Conservation (phyloP, 2,888 invertebrate species). For the Hyppa rectilinea region DNA sequence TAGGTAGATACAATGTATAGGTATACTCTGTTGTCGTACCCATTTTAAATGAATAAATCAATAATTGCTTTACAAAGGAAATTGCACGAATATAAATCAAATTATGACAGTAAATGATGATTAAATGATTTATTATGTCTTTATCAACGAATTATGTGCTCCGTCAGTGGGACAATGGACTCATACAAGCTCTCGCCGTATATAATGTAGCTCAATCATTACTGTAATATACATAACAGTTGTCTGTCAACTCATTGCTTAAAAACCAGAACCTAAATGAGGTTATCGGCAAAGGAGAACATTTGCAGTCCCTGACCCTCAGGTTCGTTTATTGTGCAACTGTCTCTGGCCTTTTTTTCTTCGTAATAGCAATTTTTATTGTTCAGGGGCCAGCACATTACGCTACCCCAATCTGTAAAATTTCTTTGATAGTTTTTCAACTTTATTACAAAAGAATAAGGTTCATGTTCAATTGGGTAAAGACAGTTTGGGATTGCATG, state of each 20-base stretch:
- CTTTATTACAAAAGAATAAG: no score
- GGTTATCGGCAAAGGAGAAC: constrained; percentile 18
- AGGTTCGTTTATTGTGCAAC: not conserved
- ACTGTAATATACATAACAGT: constrained; percentile 1
- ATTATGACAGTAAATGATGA: not conserved
- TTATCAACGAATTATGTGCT: not conserved
- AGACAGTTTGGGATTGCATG: no score
- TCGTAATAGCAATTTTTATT: not conserved
- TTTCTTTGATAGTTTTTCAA: no score
- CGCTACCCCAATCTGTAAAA: no score
- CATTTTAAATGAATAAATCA: no score
- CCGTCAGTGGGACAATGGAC: not conserved
- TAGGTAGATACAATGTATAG: no score
- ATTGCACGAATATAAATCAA: not conserved
- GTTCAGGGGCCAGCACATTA: no score
- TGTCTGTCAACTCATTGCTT: constrained; percentile 30
- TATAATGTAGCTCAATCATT: constrained; percentile 8
- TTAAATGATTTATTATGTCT: not conserved
- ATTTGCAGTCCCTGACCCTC: constrained; percentile 1
- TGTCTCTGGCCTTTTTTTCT: not conserved
- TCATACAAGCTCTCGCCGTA: not conserved
- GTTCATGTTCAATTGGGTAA: no score
- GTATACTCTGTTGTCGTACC: no score
- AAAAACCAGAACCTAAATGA: constrained; percentile 35
- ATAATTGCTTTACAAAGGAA: not conserved